Conservation (phyloP, 2,113 vertebrate species). For the Enhydra lutris region DNA sequence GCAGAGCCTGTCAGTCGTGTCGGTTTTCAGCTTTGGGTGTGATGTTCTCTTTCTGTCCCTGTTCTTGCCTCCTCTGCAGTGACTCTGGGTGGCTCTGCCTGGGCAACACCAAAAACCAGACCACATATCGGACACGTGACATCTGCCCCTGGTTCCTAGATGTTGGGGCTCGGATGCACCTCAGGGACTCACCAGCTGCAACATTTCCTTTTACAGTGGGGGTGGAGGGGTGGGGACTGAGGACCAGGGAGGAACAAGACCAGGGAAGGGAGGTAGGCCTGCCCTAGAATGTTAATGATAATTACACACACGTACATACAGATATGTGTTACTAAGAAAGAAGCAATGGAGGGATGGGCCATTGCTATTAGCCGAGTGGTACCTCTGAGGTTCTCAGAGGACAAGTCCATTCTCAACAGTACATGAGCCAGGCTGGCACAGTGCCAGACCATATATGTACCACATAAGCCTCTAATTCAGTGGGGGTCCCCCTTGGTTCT, state of each 20-base stretch:
- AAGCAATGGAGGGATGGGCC: no score
- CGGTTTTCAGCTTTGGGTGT: fast-evolving
- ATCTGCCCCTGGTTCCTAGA: not conserved
- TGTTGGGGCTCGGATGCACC: fast-evolving
- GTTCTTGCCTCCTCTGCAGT: not conserved
- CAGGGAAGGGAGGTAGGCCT: no score
- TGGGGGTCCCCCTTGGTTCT: not conserved
- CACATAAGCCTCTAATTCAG: not conserved
- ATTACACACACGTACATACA: not conserved
- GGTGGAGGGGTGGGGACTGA: not conserved
- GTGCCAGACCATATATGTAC: not conserved
- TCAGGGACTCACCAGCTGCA: not conserved
- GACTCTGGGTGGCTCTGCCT: not conserved
- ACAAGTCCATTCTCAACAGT: not conserved
- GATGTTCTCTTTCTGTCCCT: not conserved
- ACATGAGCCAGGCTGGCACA: fast-evolving
- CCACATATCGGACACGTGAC: not conserved
- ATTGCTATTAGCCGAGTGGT: not conserved
- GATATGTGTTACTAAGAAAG: not conserved
- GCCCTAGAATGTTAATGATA: not conserved
- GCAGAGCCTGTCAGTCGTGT: fast-evolving
- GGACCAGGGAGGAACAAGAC: not conserved
- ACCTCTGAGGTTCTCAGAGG: not conserved
- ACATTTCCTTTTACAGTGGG: not conserved
- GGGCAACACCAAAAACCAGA: not conserved